phyloP scores from a whole-genome alignment of 2,113 vertebrate species.

The western clawed frog (Xenopus tropicalis) region DNA sequence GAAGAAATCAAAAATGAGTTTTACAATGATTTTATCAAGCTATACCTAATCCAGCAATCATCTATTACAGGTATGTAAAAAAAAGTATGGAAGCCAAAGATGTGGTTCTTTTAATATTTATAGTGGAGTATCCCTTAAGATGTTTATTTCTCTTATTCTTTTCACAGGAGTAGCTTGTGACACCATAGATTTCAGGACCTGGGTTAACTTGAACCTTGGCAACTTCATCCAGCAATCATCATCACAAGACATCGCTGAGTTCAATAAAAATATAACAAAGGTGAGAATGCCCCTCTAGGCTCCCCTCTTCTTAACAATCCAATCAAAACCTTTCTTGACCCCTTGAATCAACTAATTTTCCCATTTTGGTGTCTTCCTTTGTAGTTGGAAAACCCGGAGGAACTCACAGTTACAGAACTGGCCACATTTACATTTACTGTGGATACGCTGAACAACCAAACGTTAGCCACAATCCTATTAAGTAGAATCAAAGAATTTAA shows the following conservation, averaged over 20 bases:
- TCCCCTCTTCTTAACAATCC: no score
- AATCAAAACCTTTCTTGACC: no score
- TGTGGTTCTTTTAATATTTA: not conserved
- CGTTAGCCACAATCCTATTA: conserved; percentile 1
- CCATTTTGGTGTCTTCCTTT: no score
- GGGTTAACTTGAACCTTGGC: conserved; percentile 26
- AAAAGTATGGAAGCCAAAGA: not conserved
- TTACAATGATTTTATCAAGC: conserved; percentile 38
- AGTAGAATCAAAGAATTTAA: conserved; percentile 16
- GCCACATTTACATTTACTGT: conserved; percentile 23
- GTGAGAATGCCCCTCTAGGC: conserved; percentile 29
- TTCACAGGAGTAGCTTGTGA: conserved; percentile 34
- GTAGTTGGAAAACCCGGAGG: no score
- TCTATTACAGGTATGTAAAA: conserved; percentile 15
- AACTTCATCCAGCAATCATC: conserved; percentile 34
- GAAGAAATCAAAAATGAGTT: conserved; percentile 22
- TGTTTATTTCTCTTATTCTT: no score
- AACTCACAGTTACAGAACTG: conserved; percentile 20
- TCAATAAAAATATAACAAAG: conserved; percentile 32
- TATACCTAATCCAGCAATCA: conserved; percentile 35
- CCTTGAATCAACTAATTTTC: no score
- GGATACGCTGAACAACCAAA: conserved; percentile 23
- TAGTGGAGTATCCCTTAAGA: not conserved
- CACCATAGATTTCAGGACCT: not conserved
- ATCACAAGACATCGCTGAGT: not conserved